phyloP scores from a whole-genome alignment of 2,113 vertebrate species.

The Onychostruthus taczanowskii region DNA sequence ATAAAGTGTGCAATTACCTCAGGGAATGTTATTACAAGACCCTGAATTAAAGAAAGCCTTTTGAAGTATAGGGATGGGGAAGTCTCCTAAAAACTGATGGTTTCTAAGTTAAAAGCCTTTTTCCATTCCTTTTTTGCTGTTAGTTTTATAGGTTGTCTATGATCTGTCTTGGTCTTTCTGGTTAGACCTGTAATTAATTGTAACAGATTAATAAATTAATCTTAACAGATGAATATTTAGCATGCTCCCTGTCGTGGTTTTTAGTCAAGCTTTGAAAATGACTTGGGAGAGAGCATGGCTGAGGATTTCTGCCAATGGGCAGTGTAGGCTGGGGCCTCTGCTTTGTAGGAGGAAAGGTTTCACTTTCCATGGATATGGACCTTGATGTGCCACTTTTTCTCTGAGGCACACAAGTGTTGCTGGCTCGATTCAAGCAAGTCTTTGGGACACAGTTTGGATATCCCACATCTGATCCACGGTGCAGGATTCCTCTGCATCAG shows the following conservation, averaged over 20 bases:
- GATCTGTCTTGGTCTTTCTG: not conserved
- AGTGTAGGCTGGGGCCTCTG: not conserved
- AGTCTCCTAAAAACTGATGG: not conserved
- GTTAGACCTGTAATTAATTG: not conserved
- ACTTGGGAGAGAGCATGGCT: not conserved
- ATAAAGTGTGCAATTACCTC: not conserved
- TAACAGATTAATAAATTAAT: not conserved
- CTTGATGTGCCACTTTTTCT: not conserved
- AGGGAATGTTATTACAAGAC: not conserved
- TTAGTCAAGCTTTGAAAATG: not conserved
- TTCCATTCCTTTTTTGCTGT: not conserved
- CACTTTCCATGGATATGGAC: not conserved
- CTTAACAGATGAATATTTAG: not conserved
- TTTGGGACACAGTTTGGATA: not conserved
- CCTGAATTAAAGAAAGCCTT: not conserved
- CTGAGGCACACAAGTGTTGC: not conserved
- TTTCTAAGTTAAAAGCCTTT: not conserved
- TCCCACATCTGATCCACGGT: not conserved
- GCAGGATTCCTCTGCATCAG: not conserved
- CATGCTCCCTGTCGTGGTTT: not conserved
- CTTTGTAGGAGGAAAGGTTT: not conserved
- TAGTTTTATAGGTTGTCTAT: not conserved
- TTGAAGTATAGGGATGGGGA: not conserved
- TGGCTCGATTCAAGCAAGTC: not conserved
- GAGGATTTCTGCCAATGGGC: not conserved